Conservation (phyloP, 1,140 invertebrate species). For the Diachasmimorpha longicaudata region DNA sequence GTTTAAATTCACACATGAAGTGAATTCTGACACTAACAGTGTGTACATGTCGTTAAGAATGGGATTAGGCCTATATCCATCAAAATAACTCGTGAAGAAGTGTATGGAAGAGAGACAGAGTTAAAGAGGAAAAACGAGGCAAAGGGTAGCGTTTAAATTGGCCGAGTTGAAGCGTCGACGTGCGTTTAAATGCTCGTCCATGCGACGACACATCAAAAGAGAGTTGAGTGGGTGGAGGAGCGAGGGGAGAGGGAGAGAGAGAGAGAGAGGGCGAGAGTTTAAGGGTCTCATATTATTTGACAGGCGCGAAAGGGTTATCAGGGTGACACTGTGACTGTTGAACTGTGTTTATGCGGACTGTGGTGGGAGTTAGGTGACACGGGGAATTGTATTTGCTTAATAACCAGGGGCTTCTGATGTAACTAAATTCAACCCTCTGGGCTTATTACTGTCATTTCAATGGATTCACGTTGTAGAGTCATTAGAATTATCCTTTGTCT, state of each 20-base stretch:
- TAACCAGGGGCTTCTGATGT: slow-evolving; percentile 40
- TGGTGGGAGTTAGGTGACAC: neutral
- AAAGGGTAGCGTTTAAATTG: slow-evolving; percentile 37
- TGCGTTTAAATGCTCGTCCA: slow-evolving; percentile 41
- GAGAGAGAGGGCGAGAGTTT: slow-evolving; percentile 26
- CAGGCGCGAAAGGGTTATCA: slow-evolving; percentile 48
- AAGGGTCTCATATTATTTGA: slow-evolving; percentile 48
- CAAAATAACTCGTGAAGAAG: neutral
- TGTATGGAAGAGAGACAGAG: neutral
- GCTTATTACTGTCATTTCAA: slow-evolving; percentile 39
- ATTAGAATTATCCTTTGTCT: neutral
- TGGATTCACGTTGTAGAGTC: slow-evolving; percentile 21
- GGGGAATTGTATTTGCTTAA: slow-evolving; percentile 49
- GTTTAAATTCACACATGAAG: neutral
- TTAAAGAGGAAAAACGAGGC: neutral
- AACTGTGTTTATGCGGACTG: slow-evolving; percentile 4
- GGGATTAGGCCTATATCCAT: neutral
- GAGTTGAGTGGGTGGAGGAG: neutral
- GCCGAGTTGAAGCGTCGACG: slow-evolving; percentile 28
- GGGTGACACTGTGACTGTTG: slow-evolving; percentile 10
- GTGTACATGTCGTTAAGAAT: neutral
- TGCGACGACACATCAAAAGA: slow-evolving; percentile 48
- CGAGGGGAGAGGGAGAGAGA: slow-evolving; percentile 7
- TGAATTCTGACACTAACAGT: neutral
- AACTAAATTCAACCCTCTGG: slow-evolving; percentile 35